Conservation (phyloP, 2,888 invertebrate species). For the Parelbella ahira region DNA sequence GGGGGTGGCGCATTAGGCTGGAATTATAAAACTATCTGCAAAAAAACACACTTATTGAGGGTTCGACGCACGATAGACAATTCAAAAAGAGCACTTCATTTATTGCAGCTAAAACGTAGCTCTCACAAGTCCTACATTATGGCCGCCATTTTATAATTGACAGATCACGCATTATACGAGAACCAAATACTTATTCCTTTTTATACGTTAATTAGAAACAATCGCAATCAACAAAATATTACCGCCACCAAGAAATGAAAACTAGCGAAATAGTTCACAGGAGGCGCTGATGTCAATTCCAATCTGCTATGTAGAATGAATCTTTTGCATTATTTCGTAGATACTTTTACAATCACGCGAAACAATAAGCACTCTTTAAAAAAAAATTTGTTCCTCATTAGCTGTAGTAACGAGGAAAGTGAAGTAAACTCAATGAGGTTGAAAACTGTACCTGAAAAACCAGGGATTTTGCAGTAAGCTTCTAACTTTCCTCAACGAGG, state of each 20-base stretch:
- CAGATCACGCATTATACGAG: conserved; percentile 7
- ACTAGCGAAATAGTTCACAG: conserved; percentile 45
- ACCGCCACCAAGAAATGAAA: conserved; percentile 52
- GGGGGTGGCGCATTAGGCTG: conserved; percentile 13
- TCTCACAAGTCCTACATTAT: too few species aligned
- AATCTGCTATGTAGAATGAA: conserved; percentile 19
- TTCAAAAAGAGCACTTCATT: conserved; percentile 5
- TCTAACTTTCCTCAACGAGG: conserved; percentile 65
- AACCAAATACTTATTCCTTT: too few species aligned
- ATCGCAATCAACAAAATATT: conserved; percentile 43
- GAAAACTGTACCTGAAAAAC: conserved; percentile 32
- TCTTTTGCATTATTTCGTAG: too few species aligned
- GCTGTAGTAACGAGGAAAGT: neutral
- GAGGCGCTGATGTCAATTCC: conserved; percentile 68
- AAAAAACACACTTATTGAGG: conserved; percentile 1
- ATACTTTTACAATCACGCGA: too few species aligned
- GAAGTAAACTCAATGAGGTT: neutral
- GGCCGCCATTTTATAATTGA: conserved; percentile 42
- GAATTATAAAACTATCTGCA: conserved; percentile 3
- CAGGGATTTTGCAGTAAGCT: conserved; percentile 37
- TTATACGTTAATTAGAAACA: too few species aligned
- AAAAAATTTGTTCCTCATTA: too few species aligned
- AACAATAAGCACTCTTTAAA: too few species aligned
- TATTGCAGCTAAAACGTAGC: too few species aligned
- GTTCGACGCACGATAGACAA: neutral